Evolutionary conservation across 2,888 invertebrate genomes (phyloP).

Genomic region (Herminia tarsipennalis): DNA sequence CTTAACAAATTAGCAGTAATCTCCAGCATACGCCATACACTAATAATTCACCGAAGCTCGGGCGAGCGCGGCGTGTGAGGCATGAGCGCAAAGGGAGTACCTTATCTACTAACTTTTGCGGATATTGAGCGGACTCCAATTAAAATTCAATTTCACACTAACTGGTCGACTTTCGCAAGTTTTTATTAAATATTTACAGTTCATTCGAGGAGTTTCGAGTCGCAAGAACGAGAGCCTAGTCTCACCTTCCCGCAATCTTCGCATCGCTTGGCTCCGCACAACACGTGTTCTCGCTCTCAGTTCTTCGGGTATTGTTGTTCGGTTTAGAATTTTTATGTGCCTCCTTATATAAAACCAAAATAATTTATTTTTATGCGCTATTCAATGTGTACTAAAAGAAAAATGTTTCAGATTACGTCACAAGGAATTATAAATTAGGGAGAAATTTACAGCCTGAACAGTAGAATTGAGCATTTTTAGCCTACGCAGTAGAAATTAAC

Average conservation of each 20-base stretch:
- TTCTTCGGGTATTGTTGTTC: constrained; percentile 35
- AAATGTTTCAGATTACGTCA: constrained; percentile 27
- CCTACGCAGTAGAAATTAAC: too few species aligned
- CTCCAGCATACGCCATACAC: constrained; percentile 22
- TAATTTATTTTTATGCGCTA: constrained; percentile 22
- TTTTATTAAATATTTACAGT: constrained; percentile 50
- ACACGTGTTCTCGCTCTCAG: constrained; percentile 13
- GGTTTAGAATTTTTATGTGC: constrained; percentile 36
- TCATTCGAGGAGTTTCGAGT: constrained; percentile 36
- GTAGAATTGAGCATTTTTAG: too few species aligned
- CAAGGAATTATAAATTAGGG: constrained; percentile 9
- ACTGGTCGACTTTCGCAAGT: constrained; percentile 50
- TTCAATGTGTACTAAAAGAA: constrained; percentile 24
- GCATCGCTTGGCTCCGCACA: constrained; percentile 19
- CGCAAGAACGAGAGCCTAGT: background rate
- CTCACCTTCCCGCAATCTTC: background rate
- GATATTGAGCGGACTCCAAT: constrained; percentile 33
- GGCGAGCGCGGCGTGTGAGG: background rate
- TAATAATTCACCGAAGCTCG: constrained; percentile 40
- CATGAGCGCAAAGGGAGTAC: too few species aligned
- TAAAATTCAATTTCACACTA: constrained; percentile 59
- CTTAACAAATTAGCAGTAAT: constrained; percentile 41
- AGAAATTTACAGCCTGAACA: too few species aligned
- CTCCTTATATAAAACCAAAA: constrained; percentile 26
- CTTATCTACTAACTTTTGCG: constrained; percentile 33